Conservation (phyloP, 2,113 vertebrate species). For the Ondatra zibethicus region DNA sequence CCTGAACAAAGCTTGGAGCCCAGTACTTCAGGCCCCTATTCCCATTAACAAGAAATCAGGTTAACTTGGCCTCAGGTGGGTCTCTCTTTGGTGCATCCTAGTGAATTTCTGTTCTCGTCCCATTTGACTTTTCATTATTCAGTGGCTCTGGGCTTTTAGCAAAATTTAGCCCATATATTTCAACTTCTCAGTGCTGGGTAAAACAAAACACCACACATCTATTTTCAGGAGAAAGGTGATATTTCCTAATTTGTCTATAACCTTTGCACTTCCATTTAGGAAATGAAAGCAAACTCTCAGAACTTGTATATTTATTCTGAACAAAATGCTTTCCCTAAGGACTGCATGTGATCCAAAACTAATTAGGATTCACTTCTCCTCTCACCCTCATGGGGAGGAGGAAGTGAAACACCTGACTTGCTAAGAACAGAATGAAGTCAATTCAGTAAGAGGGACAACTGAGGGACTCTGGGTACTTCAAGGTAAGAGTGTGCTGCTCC, state of each 20-base stretch:
- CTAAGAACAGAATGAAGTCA: background rate
- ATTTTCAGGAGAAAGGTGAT: conserved; percentile 49
- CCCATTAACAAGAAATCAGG: background rate
- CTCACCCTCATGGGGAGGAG: background rate
- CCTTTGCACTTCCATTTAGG: background rate
- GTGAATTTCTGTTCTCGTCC: conserved; percentile 43
- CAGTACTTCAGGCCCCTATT: background rate
- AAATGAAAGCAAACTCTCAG: conserved; percentile 36
- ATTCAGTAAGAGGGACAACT: background rate
- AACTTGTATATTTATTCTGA: conserved; percentile 24
- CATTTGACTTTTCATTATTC: background rate
- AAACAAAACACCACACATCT: conserved; percentile 4
- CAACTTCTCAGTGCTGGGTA: background rate
- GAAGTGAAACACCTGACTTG: background rate
- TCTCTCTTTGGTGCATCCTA: background rate
- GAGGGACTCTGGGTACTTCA: background rate
- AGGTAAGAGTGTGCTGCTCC: background rate
- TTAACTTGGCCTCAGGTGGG: background rate
- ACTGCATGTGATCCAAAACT: background rate
- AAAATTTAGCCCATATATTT: conserved; percentile 50
- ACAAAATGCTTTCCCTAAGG: background rate
- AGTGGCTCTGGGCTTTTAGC: background rate
- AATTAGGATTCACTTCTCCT: background rate
- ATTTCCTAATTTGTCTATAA: conserved; percentile 49
- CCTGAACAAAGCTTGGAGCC: background rate